Conservation (phyloP, 1,140 invertebrate genomes). For the Zaprionus inermis region DNA sequence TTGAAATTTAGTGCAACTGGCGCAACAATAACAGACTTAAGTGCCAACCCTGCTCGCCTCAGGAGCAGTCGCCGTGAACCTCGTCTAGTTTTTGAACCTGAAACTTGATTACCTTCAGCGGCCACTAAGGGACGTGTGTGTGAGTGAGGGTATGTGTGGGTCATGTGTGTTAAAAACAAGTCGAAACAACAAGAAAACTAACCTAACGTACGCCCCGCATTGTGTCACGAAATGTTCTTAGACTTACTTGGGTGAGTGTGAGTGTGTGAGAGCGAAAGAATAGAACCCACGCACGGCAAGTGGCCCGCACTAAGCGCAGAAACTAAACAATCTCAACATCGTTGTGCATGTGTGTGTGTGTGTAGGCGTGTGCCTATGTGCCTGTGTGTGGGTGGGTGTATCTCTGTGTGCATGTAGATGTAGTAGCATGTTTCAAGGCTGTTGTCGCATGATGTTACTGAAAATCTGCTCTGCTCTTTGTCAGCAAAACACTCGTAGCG, state of each 20-base stretch:
- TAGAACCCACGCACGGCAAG: constrained; percentile 68
- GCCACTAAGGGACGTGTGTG: constrained; percentile 61
- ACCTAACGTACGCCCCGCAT: constrained; percentile 51
- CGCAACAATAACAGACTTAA: constrained; percentile 61
- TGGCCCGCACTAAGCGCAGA: constrained; percentile 44
- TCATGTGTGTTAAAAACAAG: constrained; percentile 30
- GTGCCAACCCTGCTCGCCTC: background rate
- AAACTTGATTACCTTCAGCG: constrained; percentile 81
- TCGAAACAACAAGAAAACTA: constrained; percentile 14
- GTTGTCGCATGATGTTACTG: constrained; percentile 45
- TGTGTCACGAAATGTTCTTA: constrained; percentile 75
- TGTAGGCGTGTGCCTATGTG: constrained; percentile 4
- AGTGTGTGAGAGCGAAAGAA: constrained; percentile 28
- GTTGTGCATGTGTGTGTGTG: constrained; percentile 4
- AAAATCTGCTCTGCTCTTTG: constrained; percentile 70
- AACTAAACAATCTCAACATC: constrained; percentile 56
- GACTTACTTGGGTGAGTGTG: constrained; percentile 37
- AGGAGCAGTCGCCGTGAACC: constrained; percentile 57
- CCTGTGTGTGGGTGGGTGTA: constrained; percentile 14
- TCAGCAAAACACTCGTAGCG: constrained; percentile 57
- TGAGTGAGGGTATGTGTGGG: constrained; percentile 44
- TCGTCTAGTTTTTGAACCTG: constrained; percentile 75
- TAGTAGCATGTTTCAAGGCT: constrained; percentile 62
- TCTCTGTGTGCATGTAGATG: constrained; percentile 17
- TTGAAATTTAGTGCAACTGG: constrained; percentile 40